Evolutionary conservation across 2,113 vertebrate species (phyloP), one percentile per base, ranked within the genome.

Genomic region (Calidris pygmaea): DNA sequence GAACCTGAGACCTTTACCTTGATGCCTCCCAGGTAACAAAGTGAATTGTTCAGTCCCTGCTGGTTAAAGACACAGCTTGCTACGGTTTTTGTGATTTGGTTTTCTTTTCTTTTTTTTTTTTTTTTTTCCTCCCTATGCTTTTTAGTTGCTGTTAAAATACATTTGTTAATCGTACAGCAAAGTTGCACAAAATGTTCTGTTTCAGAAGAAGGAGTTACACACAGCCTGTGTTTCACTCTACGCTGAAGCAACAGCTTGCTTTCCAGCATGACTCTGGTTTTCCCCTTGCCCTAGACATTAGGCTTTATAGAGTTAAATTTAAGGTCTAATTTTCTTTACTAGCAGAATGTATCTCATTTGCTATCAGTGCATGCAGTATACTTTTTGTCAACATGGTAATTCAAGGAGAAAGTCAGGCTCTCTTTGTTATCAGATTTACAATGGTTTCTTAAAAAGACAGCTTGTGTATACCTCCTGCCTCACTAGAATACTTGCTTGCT

Each of bases 341-440:
- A 94, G 95, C 90, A 97, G 96, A 97, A 97, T 16, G 74, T 93
- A 96, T 96, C 94, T 98, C 89, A 96, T 98, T 98, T 97, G 89
- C 96, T 96, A 97, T 89, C 92, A 96, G 92, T 26, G 85, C 95
- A 96, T 97, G 87, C 90, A 96, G 96, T 91, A 88, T 59, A 92
- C 82, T 94, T 94, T 97, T 96, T 97, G 95, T 95, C 93, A 98
- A 97, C 94, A 91, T 97, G 94, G 85, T 97, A 98, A 97, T 97
- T 97, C 96, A 97, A 97, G 95, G 92, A 97, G 92, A 97, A 95
- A 97, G 93, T 96, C 97, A 96, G 87, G 95, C 95, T 87, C 92
- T 91, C 95, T 97, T 97, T 97, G 96, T 97, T 96, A 94, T 81
- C 95, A 96, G 98, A 97, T 96, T 97, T 98, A 95, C 93, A 96